A percentile compares a stretch with the other conserved stretches of the same genome.
phyloP scores from a whole-genome alignment of 2,113 vertebrate genomes.

The Dicrurus megarhynchus region DNA sequence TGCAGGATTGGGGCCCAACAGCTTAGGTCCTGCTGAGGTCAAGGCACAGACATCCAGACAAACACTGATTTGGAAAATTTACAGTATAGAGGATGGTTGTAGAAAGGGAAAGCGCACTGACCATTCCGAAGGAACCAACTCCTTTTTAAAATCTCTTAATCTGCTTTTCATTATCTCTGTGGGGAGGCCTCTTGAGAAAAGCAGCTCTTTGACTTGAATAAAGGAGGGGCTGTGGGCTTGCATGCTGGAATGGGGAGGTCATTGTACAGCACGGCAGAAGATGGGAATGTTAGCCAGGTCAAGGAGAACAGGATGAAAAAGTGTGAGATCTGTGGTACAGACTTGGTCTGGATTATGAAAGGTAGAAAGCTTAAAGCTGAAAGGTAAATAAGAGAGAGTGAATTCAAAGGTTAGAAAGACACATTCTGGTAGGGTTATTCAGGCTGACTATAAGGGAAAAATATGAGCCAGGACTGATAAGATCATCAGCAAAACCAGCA shows the following conservation, averaged over 20 bases:
- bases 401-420: not conserved
- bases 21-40: conserved; percentile 31
- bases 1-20: not conserved
- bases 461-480: not conserved
- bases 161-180: conserved; percentile 68
- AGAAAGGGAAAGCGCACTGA: conserved; percentile 59
- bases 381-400: not conserved
- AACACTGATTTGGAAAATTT: conserved; percentile 48
- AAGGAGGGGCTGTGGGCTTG: conserved; percentile 43
- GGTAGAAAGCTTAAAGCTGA: conserved; percentile 13
- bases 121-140: conserved; percentile 53
- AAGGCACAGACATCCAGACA: conserved; percentile 37
- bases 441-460: not conserved
- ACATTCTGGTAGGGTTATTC: not conserved
- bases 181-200: conserved; percentile 67
- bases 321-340: conserved; percentile 35
- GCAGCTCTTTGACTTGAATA: conserved; percentile 63
- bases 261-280: not conserved
- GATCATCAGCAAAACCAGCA: conserved; percentile 5
- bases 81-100: conserved; percentile 37
- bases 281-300: conserved; percentile 31
- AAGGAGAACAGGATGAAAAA: conserved; percentile 45
- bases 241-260: conserved; percentile 51
- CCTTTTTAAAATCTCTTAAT: conserved; percentile 62
- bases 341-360: conserved; percentile 16